A percentile compares a stretch with the other conserved stretches of the same genome.
These are phyloP conservation scores for Phalera bucephala DNA, from an alignment of 2,888 invertebrate species.

Conservation along the genomic window DNA sequence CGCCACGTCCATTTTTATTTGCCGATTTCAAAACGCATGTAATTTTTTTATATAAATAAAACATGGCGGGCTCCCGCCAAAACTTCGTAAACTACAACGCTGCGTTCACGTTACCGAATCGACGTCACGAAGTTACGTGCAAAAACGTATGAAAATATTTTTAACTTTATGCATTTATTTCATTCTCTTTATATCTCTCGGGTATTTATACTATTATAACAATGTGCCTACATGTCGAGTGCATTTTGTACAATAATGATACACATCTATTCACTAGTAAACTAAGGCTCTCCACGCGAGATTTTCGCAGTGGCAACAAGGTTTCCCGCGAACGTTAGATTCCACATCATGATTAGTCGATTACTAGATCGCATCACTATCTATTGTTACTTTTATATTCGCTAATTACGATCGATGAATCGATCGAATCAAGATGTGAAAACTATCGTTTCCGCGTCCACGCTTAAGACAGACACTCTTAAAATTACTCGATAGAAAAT, in stretches of 20 bases:
- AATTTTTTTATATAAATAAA: constrained; percentile 20
- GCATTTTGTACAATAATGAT: constrained; percentile 76
- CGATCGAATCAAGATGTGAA: constrained; percentile 19
- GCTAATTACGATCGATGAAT: constrained; percentile 21
- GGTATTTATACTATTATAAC: constrained; percentile 72
- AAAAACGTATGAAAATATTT: constrained; percentile 83
- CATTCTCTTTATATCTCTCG: constrained; percentile 69
- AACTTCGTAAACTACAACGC: constrained; percentile 53
- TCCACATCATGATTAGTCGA: constrained; percentile 20
- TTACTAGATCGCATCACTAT: constrained; percentile 11
- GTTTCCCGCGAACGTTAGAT: constrained; percentile 31
- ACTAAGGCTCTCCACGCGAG: constrained; percentile 46
- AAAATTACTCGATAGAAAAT: constrained; percentile 55
- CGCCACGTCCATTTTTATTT: too few species aligned
- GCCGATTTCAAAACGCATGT: constrained; percentile 1
- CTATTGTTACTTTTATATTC: constrained; percentile 25
- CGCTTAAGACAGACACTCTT: constrained; percentile 39
- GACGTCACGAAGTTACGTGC: constrained; percentile 70
- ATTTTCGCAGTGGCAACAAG: constrained; percentile 28
- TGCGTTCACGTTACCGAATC: constrained; percentile 47
- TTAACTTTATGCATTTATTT: constrained; percentile 73
- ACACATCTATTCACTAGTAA: constrained; percentile 61
- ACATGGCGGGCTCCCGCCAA: constrained; percentile 50
- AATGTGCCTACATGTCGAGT: constrained; percentile 76
- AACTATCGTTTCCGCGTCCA: constrained; percentile 12